Conservation (phyloP, 1,140 invertebrate species). For the Hormaphis cornu region DNA sequence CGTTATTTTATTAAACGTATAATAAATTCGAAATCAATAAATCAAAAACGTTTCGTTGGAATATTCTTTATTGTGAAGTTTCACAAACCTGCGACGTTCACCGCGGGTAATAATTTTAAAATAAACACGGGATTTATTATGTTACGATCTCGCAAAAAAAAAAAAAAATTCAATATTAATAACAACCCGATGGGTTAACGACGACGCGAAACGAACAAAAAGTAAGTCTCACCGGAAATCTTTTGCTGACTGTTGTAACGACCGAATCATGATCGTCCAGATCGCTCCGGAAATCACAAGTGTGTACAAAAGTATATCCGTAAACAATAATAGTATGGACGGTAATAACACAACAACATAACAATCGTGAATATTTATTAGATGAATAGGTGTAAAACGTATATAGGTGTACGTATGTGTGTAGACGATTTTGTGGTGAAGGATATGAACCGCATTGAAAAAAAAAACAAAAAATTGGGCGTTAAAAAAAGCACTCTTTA, state of each 20-base stretch:
- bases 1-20: background rate
- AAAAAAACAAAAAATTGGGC: background rate
- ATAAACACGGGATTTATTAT: too few species aligned
- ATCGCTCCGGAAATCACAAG: constrained; percentile 18
- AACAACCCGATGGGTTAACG: too few species aligned
- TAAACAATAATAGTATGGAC: constrained; percentile 6
- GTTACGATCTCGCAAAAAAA: too few species aligned
- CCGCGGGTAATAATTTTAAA: too few species aligned
- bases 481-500: background rate
- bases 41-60: background rate
- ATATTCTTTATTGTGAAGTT: too few species aligned
- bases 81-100: too few species aligned
- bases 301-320: constrained; percentile 9
- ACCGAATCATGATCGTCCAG: constrained; percentile 19
- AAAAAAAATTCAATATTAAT: too few species aligned
- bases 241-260: constrained; percentile 13
- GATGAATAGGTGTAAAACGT: background rate
- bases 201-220: too few species aligned
- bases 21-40: background rate
- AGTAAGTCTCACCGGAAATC: too few species aligned
- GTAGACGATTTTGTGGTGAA: background rate
- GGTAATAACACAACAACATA: background rate
- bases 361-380: constrained; percentile 31
- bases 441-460: background rate
- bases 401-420: background rate